Conservation (phyloP, 2,888 invertebrate genomes). For the Acleris laterana region DNA sequence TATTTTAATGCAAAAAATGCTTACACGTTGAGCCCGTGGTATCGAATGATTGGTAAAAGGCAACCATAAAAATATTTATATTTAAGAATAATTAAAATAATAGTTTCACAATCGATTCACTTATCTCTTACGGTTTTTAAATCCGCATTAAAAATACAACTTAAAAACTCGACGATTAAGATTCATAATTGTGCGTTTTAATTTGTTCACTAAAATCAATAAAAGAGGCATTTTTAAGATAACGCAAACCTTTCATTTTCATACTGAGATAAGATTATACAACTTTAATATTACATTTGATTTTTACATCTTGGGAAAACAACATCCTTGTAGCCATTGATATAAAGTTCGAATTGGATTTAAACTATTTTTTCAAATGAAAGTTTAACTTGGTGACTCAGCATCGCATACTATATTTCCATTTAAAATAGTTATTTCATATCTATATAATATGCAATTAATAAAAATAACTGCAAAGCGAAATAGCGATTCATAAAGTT, state of each 20-base stretch:
- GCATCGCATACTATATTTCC: constrained; percentile 17
- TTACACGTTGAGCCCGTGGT: not conserved
- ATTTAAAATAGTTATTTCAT: constrained; percentile 29
- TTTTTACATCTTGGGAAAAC: constrained; percentile 1
- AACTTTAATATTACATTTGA: constrained; percentile 21
- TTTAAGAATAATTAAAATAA: constrained; percentile 9
- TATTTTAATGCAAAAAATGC: too few relatives aligned
- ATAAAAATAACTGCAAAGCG: not conserved
- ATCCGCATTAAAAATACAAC: not conserved
- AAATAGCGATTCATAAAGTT: constrained; percentile 21
- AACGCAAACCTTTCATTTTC: constrained; percentile 30
- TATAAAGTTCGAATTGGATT: constrained; percentile 7
- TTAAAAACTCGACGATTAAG: not conserved
- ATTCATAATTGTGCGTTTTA: not conserved
- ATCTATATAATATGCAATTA: constrained; percentile 18
- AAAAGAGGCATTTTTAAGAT: constrained; percentile 33
- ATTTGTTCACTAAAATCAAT: constrained; percentile 32
- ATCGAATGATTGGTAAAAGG: not conserved
- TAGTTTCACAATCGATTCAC: constrained; percentile 23
- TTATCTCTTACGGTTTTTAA: constrained; percentile 15
- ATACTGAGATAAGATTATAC: constrained; percentile 29
- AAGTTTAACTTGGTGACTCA: constrained; percentile 2
- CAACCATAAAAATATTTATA: constrained; percentile 12
- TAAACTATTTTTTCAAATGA: not conserved
- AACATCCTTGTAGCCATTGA: not conserved